A percentile compares a stretch with the other conserved stretches of the same genome.
These are phyloP conservation scores for Aspiorhynchus laticeps DNA, from an alignment of 2,113 vertebrate genomes.

Conservation along the genomic window DNA sequence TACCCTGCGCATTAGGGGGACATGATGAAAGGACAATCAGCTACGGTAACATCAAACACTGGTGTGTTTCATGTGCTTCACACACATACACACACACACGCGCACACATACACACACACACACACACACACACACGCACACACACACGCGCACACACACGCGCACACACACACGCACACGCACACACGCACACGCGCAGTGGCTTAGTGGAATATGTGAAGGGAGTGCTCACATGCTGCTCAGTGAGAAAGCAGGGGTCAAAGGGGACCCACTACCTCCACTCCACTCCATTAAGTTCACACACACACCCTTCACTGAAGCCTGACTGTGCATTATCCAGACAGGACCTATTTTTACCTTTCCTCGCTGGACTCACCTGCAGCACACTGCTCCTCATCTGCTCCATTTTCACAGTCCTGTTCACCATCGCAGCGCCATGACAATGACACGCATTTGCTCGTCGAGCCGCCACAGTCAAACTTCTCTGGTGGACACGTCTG, in stretches of 20 bases:
- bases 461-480: constrained; percentile 89
- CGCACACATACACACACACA: neutral
- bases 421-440: constrained; percentile 96
- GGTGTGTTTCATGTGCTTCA: constrained; percentile 9
- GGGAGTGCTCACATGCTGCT: no score
- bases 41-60: neutral
- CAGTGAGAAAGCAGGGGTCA: no score
- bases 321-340: constrained; percentile 21
- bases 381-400: constrained; percentile 89
- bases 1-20: neutral
- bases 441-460: constrained; percentile 89
- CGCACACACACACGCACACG: no score
- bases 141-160: no score
- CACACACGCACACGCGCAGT: no score
- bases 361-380: constrained; percentile 72
- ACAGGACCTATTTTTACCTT: neutral
- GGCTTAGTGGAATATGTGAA: no score
- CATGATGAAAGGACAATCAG: neutral
- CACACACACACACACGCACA: no score
- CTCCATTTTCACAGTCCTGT: constrained; percentile 90
- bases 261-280: neutral
- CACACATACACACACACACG: neutral
- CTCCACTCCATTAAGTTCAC: constrained; percentile 21
- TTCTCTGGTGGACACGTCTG: constrained; percentile 91
- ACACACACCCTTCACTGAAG: neutral